Evolutionary conservation across 2,113 vertebrate species (phyloP), one percentile per base, ranked within the genome.

Genomic region (Pangasianodon hypophthalmus): DNA sequence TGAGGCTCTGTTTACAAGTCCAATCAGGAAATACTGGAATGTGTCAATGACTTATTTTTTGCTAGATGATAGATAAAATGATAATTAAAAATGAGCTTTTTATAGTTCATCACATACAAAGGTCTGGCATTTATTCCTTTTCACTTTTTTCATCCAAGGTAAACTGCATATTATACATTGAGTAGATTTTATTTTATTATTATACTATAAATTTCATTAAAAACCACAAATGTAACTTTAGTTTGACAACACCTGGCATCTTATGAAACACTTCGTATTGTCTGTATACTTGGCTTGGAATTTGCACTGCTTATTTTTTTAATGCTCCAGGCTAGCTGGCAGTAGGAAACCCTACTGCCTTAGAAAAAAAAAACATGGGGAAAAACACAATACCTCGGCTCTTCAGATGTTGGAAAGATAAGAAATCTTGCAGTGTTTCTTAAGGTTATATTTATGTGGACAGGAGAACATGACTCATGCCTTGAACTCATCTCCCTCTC

Each of bases 211-310:
- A 80, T 79, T 44, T 77, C 4, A 46, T 29, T 80, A 16, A 50
- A 37, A 50, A 77, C 71, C 54, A n/a, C 54, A 60, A 56, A 50
- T 84, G 37, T 62, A 84, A 62, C 11, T 26, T 84, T 41, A 58
- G 8, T 60, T 48, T 60, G 29, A 71, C 9, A 80, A 85, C 64
- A 62, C 8, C 14, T 50, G 67, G 26, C 75, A 86, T 87, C 89
- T 91, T 87, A 91, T 93, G 32, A 94, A 94, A 95, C 94, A 91
- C 90, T 90, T 93, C 64, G 79, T 80, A 83, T 87, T 86, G 67
- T 86, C 24, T 50, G 93, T 91, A 93, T 94, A 90, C 91, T 92
- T 93, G 11, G 90, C 86, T 91, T 94, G 93, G 92, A 94, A 95
- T 94, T 93, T 92, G 91, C 84, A 79, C 91, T 89, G 88, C 87